These are phyloP conservation scores for Rhinella marina DNA, from an alignment of 2,797 vertebrate genomes.

Conservation along the genomic window DNA sequence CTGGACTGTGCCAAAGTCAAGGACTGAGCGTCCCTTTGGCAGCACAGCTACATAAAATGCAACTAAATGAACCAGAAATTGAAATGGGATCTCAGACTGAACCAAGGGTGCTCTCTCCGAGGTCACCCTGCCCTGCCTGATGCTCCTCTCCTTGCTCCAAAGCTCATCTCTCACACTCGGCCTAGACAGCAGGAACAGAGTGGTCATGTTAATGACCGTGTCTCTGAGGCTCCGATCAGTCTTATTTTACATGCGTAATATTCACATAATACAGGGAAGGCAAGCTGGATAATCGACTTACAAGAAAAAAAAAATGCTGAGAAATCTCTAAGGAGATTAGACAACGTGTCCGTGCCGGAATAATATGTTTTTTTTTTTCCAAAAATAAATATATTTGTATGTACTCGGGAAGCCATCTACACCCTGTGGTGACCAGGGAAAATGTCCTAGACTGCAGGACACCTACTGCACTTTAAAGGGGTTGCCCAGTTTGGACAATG, in stretches of 20 bases:
- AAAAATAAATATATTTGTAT: not conserved
- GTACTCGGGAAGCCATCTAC: not conserved
- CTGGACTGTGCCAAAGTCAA: conserved; percentile 47
- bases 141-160: not conserved
- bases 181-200: not conserved
- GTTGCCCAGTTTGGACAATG: too few relatives aligned
- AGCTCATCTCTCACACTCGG: not conserved
- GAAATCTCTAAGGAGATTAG: conserved; percentile 25
- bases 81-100: conserved; percentile 28
- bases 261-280: conserved; percentile 16
- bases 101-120: conserved; percentile 24
- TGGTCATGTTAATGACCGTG: not conserved
- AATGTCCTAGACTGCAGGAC: too few relatives aligned
- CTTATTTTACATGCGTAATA: conserved; percentile 21
- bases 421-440: not conserved
- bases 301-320: not conserved
- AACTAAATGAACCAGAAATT: conserved; percentile 41
- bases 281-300: not conserved
- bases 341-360: not conserved
- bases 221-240: conserved; percentile 13
- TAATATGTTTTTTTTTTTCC: not conserved
- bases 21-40: conserved; percentile 53
- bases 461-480: too few relatives aligned
- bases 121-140: conserved; percentile 21
- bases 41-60: conserved; percentile 45